A percentile compares a stretch with the other conserved stretches of the same genome.
Conservation (phyloP, 2,888 invertebrate species). For the Philereme vetulata region DNA sequence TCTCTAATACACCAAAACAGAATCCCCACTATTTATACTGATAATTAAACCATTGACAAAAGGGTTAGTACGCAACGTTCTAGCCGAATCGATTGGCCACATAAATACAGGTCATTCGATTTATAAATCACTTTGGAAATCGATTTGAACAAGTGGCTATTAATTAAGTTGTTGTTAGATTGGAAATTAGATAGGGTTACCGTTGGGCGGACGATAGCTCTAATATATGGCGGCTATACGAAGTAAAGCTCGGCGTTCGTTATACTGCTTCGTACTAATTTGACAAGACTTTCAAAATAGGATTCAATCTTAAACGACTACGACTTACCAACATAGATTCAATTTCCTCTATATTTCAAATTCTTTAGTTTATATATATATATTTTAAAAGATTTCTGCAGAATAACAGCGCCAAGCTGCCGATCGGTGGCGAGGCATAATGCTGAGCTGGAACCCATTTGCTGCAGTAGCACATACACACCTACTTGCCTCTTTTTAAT, state of each 20-base stretch:
- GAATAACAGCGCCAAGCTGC: too few species aligned
- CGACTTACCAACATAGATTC: too few species aligned
- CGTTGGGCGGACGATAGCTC: constrained; percentile 65
- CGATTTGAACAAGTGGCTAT: constrained; percentile 83
- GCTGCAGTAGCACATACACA: too few species aligned
- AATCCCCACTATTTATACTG: neutral
- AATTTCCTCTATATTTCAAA: too few species aligned
- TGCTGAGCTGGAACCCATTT: too few species aligned
- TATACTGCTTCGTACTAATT: constrained; percentile 25
- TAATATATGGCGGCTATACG: constrained; percentile 62
- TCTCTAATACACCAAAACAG: too few species aligned
- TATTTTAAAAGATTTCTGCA: too few species aligned
- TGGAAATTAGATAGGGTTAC: constrained; percentile 78
- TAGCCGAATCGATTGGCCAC: constrained; percentile 63
- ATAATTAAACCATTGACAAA: constrained; percentile 51
- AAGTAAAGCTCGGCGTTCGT: constrained; percentile 41
- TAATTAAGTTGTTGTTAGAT: constrained; percentile 83
- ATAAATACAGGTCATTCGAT: constrained; percentile 78
- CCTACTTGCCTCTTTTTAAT: too few species aligned
- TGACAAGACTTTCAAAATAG: too few species aligned
- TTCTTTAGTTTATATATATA: too few species aligned
- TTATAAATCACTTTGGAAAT: constrained; percentile 81
- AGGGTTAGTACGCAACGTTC: constrained; percentile 29
- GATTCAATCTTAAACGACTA: too few species aligned
- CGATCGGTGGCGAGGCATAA: too few species aligned